Evolutionary conservation across 2,113 vertebrate species (phyloP).

Genomic region (Phrynosoma platyrhinos): DNA sequence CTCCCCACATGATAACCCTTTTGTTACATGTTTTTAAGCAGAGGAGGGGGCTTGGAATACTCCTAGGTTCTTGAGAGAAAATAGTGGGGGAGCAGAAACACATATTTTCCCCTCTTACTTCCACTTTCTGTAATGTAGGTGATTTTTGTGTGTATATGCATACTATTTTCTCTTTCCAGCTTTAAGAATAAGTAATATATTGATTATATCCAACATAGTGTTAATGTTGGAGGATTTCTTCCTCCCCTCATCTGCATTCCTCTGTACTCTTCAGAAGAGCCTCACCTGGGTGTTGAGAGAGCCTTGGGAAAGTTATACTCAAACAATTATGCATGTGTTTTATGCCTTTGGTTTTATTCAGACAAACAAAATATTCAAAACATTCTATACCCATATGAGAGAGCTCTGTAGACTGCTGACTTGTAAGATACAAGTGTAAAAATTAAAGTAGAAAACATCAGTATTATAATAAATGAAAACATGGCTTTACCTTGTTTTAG

Average conservation of each 20-base stretch:
- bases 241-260: background rate
- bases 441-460: background rate
- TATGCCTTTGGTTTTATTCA: background rate
- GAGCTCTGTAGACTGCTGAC: background rate
- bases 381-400: background rate
- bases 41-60: background rate
- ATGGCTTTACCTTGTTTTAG: background rate
- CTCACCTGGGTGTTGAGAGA: background rate
- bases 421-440: background rate
- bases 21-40: background rate
- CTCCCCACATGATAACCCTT: background rate
- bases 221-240: background rate
- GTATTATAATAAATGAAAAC: background rate
- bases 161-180: background rate
- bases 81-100: too few relatives aligned
- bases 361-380: background rate
- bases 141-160: too few relatives aligned
- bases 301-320: background rate
- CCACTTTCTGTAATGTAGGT: background rate
- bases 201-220: background rate
- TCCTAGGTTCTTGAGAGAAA: background rate
- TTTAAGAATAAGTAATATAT: background rate
- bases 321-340: background rate
- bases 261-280: background rate
- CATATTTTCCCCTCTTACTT: too few relatives aligned